A percentile compares a stretch with the other conserved stretches of the same genome.
These are phyloP conservation scores for Penaeus japonicus DNA, from an alignment of 1,140 invertebrate genomes.

Conservation along the genomic window DNA sequence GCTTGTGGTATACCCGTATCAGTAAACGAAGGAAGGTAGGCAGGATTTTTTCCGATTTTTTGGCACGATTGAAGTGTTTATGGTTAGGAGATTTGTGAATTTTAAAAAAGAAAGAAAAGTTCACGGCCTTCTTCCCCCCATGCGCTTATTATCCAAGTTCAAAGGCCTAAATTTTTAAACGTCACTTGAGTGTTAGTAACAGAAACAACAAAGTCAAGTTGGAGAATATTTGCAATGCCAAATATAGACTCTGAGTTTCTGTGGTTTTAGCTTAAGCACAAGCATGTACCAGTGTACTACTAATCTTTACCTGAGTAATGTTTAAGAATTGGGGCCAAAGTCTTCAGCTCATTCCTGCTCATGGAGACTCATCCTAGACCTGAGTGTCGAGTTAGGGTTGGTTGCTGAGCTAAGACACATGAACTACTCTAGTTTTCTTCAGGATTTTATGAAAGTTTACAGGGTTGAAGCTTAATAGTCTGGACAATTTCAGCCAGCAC, in stretches of 20 bases:
- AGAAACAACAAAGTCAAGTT: not conserved
- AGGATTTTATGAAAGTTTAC: constrained; percentile 32
- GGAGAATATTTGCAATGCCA: constrained; percentile 1
- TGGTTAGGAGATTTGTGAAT: constrained; percentile 50
- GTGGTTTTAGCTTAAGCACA: too few relatives aligned
- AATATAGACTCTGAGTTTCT: not conserved
- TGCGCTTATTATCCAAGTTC: constrained; percentile 40
- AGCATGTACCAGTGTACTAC: too few relatives aligned
- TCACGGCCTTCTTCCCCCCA: constrained; percentile 39
- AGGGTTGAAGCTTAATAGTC: constrained; percentile 8
- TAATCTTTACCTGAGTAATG: constrained; percentile 10
- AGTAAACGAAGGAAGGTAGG: constrained; percentile 29
- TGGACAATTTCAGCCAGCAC: not conserved
- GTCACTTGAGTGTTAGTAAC: constrained; percentile 14
- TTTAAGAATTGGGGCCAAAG: constrained; percentile 43
- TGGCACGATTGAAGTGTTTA: constrained; percentile 29
- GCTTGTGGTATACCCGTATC: constrained; percentile 18
- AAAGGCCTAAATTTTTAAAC: constrained; percentile 46
- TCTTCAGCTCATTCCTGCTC: constrained; percentile 36
- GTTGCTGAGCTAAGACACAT: constrained; percentile 24
- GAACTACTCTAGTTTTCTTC: constrained; percentile 19
- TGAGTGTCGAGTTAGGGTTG: not conserved
- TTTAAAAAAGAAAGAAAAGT: not conserved
- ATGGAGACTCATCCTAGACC: not conserved
- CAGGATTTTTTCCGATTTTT: constrained; percentile 22